These are phyloP conservation scores for Gonatopus flavifemur DNA, from an alignment of 1,140 invertebrate genomes.

Conservation along the genomic window DNA sequence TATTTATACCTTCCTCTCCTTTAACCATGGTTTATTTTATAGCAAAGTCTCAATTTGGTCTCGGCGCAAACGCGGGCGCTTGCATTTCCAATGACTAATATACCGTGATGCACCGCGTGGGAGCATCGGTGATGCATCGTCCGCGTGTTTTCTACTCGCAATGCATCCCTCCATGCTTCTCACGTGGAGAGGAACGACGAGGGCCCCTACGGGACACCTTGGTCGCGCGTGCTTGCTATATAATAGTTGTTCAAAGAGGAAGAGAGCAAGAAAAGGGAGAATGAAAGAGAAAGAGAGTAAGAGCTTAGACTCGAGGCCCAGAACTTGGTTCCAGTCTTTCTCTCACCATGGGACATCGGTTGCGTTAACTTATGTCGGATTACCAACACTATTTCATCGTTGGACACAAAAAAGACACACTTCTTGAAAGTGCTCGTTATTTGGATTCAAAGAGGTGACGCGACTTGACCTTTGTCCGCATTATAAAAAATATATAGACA, in stretches of 20 bases:
- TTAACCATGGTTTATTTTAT: constrained; percentile 57
- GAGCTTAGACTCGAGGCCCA: constrained; percentile 15
- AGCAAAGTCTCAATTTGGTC: constrained; percentile 56
- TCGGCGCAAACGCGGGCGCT: constrained; percentile 36
- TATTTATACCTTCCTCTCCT: too few species aligned
- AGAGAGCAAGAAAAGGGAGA: background rate
- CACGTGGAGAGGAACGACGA: background rate
- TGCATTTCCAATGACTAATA: constrained; percentile 42
- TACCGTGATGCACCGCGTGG: constrained; percentile 36
- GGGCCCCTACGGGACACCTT: constrained; percentile 11
- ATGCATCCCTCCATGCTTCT: background rate
- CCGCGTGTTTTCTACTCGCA: constrained; percentile 14
- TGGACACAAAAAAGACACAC: too few species aligned
- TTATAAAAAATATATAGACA: too few species aligned
- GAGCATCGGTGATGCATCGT: constrained; percentile 41
- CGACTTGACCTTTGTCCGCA: too few species aligned
- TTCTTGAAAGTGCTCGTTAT: too few species aligned
- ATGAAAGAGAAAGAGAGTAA: constrained; percentile 1
- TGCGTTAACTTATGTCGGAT: constrained; percentile 37
- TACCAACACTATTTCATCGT: constrained; percentile 36
- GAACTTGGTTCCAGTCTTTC: background rate
- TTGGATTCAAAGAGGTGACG: too few species aligned
- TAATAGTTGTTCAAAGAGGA: too few species aligned
- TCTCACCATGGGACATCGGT: constrained; percentile 35
- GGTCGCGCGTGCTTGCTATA: too few species aligned